Evolutionary conservation across 2,113 vertebrate species (phyloP).

Genomic region (Scophthalmus maximus): DNA sequence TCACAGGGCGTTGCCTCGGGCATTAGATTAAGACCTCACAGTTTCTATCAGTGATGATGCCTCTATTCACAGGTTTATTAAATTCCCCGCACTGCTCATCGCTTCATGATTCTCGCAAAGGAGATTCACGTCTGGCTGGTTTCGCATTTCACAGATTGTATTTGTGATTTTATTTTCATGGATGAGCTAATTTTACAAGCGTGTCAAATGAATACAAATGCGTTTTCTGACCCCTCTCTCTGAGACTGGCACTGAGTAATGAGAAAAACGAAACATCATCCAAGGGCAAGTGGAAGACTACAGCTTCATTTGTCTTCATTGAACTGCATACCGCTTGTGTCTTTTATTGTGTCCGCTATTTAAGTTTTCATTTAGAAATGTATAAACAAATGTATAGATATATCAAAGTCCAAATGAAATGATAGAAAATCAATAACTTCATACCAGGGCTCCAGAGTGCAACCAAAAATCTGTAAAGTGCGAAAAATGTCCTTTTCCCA

Average conservation of each 20-base stretch:
- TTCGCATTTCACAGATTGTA: constrained; percentile 54
- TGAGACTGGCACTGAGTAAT: constrained; percentile 24
- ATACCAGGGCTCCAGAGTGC: too few relatives aligned
- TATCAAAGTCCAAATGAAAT: too few relatives aligned
- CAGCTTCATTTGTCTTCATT: not conserved
- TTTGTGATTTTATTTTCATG: constrained; percentile 57
- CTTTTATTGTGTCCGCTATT: not conserved
- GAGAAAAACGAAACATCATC: constrained; percentile 5
- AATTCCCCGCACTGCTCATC: constrained; percentile 1
- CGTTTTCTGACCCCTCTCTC: constrained; percentile 32
- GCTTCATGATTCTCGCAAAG: constrained; percentile 4
- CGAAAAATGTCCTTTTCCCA: too few relatives aligned
- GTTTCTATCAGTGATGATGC: constrained; percentile 22
- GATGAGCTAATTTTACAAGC: constrained; percentile 47
- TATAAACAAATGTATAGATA: not conserved
- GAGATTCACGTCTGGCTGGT: constrained; percentile 41
- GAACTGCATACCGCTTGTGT: not conserved
- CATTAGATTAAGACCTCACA: constrained; percentile 57
- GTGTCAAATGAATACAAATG: constrained; percentile 48
- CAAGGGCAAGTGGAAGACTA: constrained; percentile 6
- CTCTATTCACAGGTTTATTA: constrained; percentile 24
- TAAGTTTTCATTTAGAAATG: not conserved
- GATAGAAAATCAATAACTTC: too few relatives aligned
- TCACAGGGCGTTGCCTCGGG: constrained; percentile 17
- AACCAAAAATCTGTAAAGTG: too few relatives aligned